Conservation (phyloP, 2,113 vertebrate genomes). For the Anser brachyrhynchus region DNA sequence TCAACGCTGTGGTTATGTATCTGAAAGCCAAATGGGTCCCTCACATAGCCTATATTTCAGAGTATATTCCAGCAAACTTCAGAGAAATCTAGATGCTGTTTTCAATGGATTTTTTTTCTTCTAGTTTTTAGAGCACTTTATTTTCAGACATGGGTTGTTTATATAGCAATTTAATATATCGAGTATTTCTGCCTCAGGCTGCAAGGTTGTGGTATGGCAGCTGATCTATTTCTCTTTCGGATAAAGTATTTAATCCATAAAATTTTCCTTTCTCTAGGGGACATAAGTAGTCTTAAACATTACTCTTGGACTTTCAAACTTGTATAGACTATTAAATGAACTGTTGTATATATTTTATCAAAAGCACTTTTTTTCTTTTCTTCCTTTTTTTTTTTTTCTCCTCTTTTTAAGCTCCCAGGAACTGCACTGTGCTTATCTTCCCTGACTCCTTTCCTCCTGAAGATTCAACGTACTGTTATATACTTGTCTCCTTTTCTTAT, state of each 20-base stretch:
- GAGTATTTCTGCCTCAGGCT: conserved; percentile 55
- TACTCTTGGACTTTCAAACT: conserved; percentile 42
- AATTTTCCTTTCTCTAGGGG: conserved; percentile 35
- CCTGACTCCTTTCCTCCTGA: neutral
- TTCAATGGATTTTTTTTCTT: neutral
- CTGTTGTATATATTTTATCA: neutral
- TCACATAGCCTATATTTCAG: neutral
- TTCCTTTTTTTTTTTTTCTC: conserved; percentile 14
- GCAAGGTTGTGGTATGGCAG: conserved; percentile 49
- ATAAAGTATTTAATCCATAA: conserved; percentile 62
- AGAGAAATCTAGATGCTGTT: neutral
- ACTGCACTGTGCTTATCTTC: fast-evolving
- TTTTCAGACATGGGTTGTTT: conserved; percentile 41
- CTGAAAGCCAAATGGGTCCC: neutral
- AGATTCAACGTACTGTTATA: neutral
- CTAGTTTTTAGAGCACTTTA: conserved; percentile 4
- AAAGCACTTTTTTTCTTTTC: conserved; percentile 21
- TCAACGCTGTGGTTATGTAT: neutral
- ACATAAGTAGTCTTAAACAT: conserved; percentile 16
- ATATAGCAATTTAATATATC: conserved; percentile 54
- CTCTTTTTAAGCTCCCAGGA: neutral
- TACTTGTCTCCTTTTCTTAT: neutral
- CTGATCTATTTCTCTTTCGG: conserved; percentile 55
- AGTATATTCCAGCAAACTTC: neutral
- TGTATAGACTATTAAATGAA: conserved; percentile 35